Percentiles rank a stretch among this genome's conserved stretches.
Conservation (phyloP, 2,113 vertebrate genomes). For the Hemicordylus capensis region DNA sequence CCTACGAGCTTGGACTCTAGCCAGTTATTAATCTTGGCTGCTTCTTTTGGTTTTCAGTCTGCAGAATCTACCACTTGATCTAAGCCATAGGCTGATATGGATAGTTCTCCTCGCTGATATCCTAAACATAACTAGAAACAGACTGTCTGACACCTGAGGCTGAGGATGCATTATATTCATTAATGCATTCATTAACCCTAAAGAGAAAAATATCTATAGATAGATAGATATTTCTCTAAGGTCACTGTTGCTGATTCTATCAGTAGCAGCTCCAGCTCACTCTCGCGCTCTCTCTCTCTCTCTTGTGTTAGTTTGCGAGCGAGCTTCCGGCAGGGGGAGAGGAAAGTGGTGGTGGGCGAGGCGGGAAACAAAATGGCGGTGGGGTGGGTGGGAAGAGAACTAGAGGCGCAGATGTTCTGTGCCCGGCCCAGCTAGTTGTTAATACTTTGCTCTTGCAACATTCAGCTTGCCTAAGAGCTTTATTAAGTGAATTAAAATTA, state of each 20-base stretch:
- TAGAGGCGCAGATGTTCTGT: too few relatives aligned
- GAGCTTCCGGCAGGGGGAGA: too few relatives aligned
- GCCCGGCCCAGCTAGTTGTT: too few relatives aligned
- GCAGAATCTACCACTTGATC: neutral
- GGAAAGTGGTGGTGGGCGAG: too few relatives aligned
- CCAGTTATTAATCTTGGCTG: neutral
- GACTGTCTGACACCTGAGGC: too few relatives aligned
- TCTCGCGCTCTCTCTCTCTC: too few relatives aligned
- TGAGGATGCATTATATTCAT: neutral
- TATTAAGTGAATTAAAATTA: neutral
- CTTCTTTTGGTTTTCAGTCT: neutral
- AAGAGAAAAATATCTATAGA: neutral
- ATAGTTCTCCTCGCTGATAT: neutral
- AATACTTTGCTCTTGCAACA: neutral
- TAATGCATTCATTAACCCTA: neutral
- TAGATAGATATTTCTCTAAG: too few relatives aligned
- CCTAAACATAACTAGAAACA: neutral
- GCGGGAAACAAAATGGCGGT: too few relatives aligned
- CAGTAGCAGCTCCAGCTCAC: too few relatives aligned
- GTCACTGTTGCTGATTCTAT: too few relatives aligned
- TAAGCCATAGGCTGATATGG: neutral
- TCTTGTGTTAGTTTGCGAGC: too few relatives aligned
- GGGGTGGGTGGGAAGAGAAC: too few relatives aligned
- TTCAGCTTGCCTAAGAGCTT: neutral
- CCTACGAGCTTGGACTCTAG: neutral